Conservation (phyloP, 2,888 invertebrate genomes). For the Oligia fasciuncula region DNA sequence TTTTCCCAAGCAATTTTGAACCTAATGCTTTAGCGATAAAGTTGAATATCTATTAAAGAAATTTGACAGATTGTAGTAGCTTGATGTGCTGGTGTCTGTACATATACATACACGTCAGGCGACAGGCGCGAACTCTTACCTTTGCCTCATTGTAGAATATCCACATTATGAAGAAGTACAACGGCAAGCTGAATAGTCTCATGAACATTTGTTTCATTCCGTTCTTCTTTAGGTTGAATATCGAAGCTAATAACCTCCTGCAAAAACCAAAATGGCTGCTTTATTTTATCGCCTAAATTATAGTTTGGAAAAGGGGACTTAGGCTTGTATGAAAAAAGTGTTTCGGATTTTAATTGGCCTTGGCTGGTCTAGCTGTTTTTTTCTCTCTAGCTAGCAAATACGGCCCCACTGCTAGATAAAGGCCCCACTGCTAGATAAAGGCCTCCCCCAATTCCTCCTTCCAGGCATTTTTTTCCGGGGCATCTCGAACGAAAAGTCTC, state of each 20-base stretch:
- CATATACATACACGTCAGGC: too few relatives aligned
- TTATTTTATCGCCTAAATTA: not conserved
- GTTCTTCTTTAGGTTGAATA: constrained; percentile 93
- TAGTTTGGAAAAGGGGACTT: too few relatives aligned
- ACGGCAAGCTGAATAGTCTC: constrained; percentile 93
- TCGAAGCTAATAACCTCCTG: constrained; percentile 94
- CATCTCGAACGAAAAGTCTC: not conserved
- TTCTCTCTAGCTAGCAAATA: not conserved
- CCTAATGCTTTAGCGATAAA: too few relatives aligned
- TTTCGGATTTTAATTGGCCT: not conserved
- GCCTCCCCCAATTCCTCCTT: not conserved
- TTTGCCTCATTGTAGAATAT: constrained; percentile 93
- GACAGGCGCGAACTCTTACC: constrained; percentile 73
- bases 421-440: too few relatives aligned
- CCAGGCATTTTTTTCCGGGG: not conserved
- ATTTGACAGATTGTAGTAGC: too few relatives aligned
- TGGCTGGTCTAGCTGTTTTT: not conserved
- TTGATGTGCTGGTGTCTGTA: too few relatives aligned
- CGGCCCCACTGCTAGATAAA: too few relatives aligned
- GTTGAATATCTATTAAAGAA: too few relatives aligned
- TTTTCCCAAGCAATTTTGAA: too few relatives aligned
- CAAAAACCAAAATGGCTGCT: constrained; percentile 69
- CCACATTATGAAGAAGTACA: constrained; percentile 94
- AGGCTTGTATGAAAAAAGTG: not conserved
- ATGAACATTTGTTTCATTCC: constrained; percentile 94